These are phyloP conservation scores for Presbytis comata DNA, from an alignment of 2,797 vertebrate species.

Conservation along the genomic window DNA sequence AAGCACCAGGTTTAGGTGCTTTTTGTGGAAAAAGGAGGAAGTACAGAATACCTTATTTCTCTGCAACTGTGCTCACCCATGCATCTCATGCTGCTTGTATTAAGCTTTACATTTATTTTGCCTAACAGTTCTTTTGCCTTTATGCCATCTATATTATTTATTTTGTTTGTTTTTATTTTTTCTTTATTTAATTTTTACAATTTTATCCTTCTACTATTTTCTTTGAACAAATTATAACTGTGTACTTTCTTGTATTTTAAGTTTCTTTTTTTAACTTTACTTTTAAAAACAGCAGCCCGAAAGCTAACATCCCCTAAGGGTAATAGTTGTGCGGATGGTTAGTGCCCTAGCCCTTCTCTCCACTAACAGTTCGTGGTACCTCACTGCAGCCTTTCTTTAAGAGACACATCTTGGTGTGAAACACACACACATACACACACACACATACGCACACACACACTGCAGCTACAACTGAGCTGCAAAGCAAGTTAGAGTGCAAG, in stretches of 20 bases:
- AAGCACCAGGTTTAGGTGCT: background rate
- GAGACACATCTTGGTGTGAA: background rate
- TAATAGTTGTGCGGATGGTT: rapidly evolving
- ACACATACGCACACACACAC: background rate
- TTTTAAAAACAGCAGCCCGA: background rate
- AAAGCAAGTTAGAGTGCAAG: background rate
- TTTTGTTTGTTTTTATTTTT: background rate
- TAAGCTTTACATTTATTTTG: background rate
- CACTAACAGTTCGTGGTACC: rapidly evolving
- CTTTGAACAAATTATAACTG: background rate
- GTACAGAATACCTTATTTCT: too few relatives aligned
- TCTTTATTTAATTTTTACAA: background rate
- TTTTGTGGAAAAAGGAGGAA: background rate
- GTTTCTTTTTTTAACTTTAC: background rate
- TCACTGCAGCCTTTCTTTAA: background rate
- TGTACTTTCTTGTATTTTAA: background rate
- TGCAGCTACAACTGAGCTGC: too few relatives aligned
- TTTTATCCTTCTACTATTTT: background rate
- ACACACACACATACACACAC: background rate
- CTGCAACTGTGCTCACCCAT: too few relatives aligned
- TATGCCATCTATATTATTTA: background rate
- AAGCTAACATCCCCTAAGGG: background rate
- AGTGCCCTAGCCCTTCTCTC: background rate
- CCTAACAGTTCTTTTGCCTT: background rate
- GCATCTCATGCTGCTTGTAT: background rate